Percentiles rank a stretch among this genome's conserved stretches.
Evolutionary conservation across 2,888 invertebrate species (phyloP).

Genomic region (Patella depressa): DNA sequence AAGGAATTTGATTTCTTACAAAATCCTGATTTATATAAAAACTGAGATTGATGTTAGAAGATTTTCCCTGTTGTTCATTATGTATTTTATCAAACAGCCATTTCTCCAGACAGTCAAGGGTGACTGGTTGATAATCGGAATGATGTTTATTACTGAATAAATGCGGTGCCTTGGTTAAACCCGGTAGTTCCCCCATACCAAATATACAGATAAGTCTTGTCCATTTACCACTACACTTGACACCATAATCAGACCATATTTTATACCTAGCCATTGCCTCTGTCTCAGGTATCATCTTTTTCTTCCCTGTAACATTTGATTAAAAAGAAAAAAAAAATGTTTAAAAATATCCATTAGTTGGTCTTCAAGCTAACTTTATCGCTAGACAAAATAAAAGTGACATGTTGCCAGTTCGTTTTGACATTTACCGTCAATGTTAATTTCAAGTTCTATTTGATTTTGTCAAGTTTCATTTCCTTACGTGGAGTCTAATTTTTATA

Average conservation of each 20-base stretch:
- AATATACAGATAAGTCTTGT: constrained; percentile 15
- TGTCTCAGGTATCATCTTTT: background rate
- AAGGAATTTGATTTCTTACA: background rate
- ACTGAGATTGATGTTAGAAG: background rate
- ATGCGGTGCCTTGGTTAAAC: background rate
- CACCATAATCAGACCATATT: background rate
- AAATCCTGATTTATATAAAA: background rate
- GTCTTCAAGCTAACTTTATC: too few species aligned
- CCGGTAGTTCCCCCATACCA: constrained; percentile 12
- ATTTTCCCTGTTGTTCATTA: background rate
- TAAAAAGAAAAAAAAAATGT: too few species aligned
- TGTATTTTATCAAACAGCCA: constrained; percentile 14
- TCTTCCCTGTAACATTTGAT: too few species aligned
- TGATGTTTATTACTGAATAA: constrained; percentile 20
- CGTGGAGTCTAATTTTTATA: too few species aligned
- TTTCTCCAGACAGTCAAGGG: constrained; percentile 15
- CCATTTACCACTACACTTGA: constrained; percentile 4
- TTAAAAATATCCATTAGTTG: too few species aligned
- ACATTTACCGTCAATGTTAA: too few species aligned
- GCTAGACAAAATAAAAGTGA: too few species aligned
- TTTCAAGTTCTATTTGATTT: too few species aligned
- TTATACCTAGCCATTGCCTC: background rate
- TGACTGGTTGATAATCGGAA: background rate
- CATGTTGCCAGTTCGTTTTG: too few species aligned
- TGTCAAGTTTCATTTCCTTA: too few species aligned